Conservation (phyloP, 2,797 vertebrate genomes). For the Tauraco hartlaubi region DNA sequence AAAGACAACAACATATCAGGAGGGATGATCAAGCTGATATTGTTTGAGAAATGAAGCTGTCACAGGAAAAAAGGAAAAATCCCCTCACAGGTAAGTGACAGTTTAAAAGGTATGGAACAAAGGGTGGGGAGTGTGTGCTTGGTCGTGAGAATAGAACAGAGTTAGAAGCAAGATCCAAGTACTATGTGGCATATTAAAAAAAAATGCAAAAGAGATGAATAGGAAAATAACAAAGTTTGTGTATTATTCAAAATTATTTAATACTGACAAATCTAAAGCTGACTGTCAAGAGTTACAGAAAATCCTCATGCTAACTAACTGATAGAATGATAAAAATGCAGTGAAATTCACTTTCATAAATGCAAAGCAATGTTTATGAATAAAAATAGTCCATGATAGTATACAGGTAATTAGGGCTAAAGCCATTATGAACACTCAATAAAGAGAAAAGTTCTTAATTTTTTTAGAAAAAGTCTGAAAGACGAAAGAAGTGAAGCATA, state of each 20-base stretch:
- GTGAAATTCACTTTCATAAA: not conserved
- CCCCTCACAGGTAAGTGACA: not conserved
- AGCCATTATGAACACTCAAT: not conserved
- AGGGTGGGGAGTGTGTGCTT: not conserved
- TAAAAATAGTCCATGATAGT: not conserved
- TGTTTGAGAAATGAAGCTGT: constrained; percentile 11
- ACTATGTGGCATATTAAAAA: not conserved
- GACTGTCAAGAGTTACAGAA: not conserved
- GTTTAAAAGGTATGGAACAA: not conserved
- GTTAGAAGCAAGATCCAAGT: not conserved
- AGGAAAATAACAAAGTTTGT: not conserved
- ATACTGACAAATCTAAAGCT: not conserved
- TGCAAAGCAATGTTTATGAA: not conserved
- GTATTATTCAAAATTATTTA: not conserved
- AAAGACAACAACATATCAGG: not conserved
- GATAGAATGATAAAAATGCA: not conserved
- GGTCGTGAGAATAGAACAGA: not conserved
- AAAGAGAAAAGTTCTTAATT: not conserved
- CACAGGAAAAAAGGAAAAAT: not conserved
- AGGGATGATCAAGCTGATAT: not conserved
- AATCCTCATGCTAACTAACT: not conserved
- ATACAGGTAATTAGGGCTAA: not conserved
- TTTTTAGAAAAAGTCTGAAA: not conserved
- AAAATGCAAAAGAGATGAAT: not conserved
- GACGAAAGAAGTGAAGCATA: not conserved